Percentiles rank a stretch among this genome's conserved stretches.
phyloP scores from a whole-genome alignment of 2,113 vertebrate genomes.

The Fulmarus glacialis region DNA sequence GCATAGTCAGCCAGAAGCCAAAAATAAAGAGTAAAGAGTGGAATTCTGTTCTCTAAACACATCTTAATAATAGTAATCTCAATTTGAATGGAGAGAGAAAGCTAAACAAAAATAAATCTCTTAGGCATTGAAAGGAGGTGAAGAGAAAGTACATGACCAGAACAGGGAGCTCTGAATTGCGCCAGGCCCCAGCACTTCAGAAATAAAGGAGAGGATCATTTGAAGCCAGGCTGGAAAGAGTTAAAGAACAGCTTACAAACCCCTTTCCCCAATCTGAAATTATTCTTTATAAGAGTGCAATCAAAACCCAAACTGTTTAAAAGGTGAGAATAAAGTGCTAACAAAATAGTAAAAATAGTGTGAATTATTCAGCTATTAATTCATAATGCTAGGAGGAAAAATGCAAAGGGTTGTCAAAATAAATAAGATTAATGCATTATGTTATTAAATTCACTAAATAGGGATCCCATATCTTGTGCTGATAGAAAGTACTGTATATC shows the following conservation, averaged over 20 bases:
- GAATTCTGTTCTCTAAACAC: conserved; percentile 32
- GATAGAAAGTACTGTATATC: background rate
- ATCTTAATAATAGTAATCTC: conserved; percentile 43
- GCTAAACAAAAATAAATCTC: conserved; percentile 59
- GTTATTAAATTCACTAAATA: background rate
- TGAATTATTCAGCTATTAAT: background rate
- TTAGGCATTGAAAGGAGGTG: background rate
- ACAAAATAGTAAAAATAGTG: background rate
- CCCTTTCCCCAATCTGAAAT: background rate
- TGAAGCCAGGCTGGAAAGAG: background rate
- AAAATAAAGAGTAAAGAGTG: conserved; percentile 35
- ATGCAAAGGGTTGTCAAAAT: background rate
- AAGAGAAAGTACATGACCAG: background rate
- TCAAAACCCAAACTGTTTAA: background rate
- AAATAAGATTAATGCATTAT: background rate
- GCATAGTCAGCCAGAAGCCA: conserved; percentile 21
- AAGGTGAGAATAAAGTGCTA: background rate
- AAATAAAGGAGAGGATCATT: background rate
- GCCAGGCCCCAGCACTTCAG: background rate
- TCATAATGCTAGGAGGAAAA: background rate
- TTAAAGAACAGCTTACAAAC: background rate
- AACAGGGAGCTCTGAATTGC: background rate
- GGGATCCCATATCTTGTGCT: background rate
- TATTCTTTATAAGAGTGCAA: background rate
- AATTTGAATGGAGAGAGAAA: conserved; percentile 39